Conservation (phyloP, 1,140 invertebrate species). For the Dryas iulia region DNA sequence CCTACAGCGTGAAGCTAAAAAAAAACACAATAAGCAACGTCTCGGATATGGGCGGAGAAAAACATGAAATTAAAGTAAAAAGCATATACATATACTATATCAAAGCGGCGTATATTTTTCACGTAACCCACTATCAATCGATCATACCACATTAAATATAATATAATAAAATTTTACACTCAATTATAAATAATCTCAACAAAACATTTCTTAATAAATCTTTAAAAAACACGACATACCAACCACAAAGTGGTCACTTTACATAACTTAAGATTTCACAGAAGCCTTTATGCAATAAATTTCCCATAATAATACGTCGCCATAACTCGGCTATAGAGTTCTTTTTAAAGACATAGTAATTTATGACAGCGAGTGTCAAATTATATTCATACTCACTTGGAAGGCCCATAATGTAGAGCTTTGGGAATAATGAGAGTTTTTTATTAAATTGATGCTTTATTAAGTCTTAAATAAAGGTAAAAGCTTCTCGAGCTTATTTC, state of each 20-base stretch:
- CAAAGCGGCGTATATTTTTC: no score
- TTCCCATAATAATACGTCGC: conserved; percentile 54
- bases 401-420: conserved; percentile 51
- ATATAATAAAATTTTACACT: neutral
- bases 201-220: neutral
- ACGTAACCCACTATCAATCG: no score
- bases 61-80: no score
- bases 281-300: conserved; percentile 53
- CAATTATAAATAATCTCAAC: neutral
- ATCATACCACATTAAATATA: neutral
- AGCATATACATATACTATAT: no score
- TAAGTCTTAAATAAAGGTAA: conserved; percentile 18
- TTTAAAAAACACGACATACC: neutral
- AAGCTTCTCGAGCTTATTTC: conserved; percentile 11
- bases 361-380: conserved; percentile 65
- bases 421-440: conserved; percentile 39
- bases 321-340: conserved; percentile 24
- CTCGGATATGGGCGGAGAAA: no score
- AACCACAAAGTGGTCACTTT: conserved; percentile 30
- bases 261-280: conserved; percentile 48
- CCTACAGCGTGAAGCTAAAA: no score
- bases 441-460: conserved; percentile 35
- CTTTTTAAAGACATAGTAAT: conserved; percentile 43
- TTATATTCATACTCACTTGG: conserved; percentile 45
- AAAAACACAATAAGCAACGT: no score